Base-by-base conservation (phyloP, 2,797 vertebrate genomes). In the Cyprinella venusta region DNA sequence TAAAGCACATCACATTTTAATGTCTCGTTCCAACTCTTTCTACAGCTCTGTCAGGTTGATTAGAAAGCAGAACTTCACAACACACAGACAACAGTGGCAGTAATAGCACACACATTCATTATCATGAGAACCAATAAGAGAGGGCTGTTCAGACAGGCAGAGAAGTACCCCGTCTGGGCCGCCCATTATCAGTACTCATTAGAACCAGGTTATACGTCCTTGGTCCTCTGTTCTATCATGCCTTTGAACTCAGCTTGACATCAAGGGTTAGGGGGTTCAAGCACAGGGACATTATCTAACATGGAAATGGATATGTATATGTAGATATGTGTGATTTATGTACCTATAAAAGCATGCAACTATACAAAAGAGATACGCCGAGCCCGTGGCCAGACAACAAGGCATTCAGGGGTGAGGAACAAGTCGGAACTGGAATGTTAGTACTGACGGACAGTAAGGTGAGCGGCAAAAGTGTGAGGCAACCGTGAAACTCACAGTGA, bases 1-100 rank as follows among this genome's bases (percentile, higher is more conserved):
- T 90, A 87, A 88, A 86, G 80, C 89, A 91, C 85, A 64, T 89
- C 86, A 90, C 89, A 89, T 90, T 89, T 90, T 91, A 91, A 91
- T 90, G 86, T 82, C 36, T 86, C 63, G 16, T 82, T 88, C 88
- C 85, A 85, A 89, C 85, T 86, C 82, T 80, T 88, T 90, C 90
- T 88, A 91, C 89, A 91, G 84, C 87, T 90, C 86, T 85, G 87
- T 89, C 86, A 88, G 85, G 74, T 88, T 85, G 78, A 80, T 88
- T 84, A 89, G 87, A 90, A 89, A 90, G 85, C 87, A 88, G 88
- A 89, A 82, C 85, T 85, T 88, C 84, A 90, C 88, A 90, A 83
- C 85, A 61, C 85, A 79, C 74, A 81, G 82, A 83, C 79, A 88
- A 85, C 81, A 81, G 71, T 82, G 86, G 84, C 81, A 86, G 87